Conservation (phyloP, 2,888 invertebrate genomes). For the Idaea dimidiata region DNA sequence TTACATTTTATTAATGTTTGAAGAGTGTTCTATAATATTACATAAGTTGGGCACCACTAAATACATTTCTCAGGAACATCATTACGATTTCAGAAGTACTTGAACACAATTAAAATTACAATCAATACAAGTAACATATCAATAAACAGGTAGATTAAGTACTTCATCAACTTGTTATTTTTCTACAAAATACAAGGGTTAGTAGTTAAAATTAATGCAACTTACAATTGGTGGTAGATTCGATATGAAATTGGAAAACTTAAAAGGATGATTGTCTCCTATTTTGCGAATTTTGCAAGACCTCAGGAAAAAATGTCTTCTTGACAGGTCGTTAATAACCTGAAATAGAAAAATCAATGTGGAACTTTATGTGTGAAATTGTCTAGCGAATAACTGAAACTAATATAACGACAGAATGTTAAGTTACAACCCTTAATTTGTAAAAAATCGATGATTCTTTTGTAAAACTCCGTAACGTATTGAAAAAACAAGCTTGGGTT, state of each 20-base stretch:
- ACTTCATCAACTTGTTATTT: not conserved
- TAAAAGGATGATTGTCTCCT: constrained; percentile 79
- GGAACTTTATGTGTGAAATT: constrained; percentile 40
- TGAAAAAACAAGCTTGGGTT: constrained; percentile 24
- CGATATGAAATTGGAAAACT: constrained; percentile 79
- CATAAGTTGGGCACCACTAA: not conserved
- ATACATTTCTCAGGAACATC: not conserved
- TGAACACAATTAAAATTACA: not conserved
- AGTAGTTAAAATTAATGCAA: constrained; percentile 19
- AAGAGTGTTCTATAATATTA: not conserved
- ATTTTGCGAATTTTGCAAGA: constrained; percentile 75
- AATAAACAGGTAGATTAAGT: not conserved
- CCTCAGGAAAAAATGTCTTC: constrained; percentile 75
- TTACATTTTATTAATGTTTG: constrained; percentile 3
- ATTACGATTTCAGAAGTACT: not conserved
- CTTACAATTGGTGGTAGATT: constrained; percentile 80
- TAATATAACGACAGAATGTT: constrained; percentile 19
- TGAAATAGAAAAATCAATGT: constrained; percentile 78
- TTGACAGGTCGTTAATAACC: constrained; percentile 80
- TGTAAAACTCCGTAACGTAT: constrained; percentile 23
- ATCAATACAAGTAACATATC: not conserved
- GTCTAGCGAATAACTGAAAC: constrained; percentile 17
- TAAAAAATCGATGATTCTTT: constrained; percentile 33
- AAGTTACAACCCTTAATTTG: constrained; percentile 25
- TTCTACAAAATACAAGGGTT: not conserved